These are phyloP conservation scores for Coelopa pilipes DNA, from an alignment of 2,888 invertebrate genomes.

Conservation along the genomic window DNA sequence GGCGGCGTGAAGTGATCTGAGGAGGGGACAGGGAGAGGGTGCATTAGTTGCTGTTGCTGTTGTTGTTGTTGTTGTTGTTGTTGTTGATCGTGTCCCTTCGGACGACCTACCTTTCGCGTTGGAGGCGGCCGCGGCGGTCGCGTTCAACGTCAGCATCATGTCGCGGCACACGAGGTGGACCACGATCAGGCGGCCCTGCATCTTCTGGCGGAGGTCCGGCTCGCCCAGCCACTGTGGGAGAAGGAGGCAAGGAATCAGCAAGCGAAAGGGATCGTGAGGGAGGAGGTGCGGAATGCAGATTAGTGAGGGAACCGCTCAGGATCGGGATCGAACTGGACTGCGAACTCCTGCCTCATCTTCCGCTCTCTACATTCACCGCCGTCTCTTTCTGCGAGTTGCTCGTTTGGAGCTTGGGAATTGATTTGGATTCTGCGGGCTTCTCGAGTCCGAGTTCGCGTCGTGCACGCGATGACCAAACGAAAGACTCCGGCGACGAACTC, in stretches of 20 bases:
- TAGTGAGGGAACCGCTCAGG: too few relatives aligned
- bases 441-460: background rate
- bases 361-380: too few relatives aligned
- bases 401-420: too few relatives aligned
- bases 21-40: constrained; percentile 15
- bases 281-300: too few relatives aligned
- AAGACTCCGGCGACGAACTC: constrained; percentile 31
- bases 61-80: background rate
- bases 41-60: constrained; percentile 15
- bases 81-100: constrained; percentile 42
- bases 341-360: too few relatives aligned
- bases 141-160: constrained; percentile 69
- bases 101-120: background rate
- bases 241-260: background rate
- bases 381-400: too few relatives aligned
- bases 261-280: too few relatives aligned
- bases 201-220: constrained; percentile 77
- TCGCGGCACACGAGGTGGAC: constrained; percentile 84
- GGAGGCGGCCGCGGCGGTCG: constrained; percentile 47
- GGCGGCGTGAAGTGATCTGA: constrained; percentile 60
- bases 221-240: constrained; percentile 83
- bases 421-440: background rate
- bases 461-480: background rate
- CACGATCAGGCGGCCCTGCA: constrained; percentile 84
- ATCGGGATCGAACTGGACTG: too few relatives aligned